Evolutionary conservation across 2,113 vertebrate genomes (phyloP), one percentile per base, ranked within the genome.

Genomic region (Tragelaphus imberbis): DNA sequence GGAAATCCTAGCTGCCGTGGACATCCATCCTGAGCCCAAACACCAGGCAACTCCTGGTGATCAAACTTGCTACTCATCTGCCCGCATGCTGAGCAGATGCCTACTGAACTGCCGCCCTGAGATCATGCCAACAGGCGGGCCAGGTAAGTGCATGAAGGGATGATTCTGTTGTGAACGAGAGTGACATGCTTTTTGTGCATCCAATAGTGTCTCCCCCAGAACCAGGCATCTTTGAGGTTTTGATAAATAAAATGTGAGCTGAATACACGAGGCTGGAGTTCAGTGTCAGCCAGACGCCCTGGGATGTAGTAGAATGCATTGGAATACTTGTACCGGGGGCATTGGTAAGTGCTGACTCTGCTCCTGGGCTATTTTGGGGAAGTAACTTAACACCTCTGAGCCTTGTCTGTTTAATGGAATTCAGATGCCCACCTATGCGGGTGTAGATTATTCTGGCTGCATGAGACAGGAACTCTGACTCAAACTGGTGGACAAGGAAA

Each of bases 381-480:
- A 89, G 61, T 25, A 61, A 81, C 71, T n/a, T 40, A n/a, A 17
- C 47, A 15, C 2, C 28, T 82, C 71, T 47, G n/a, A 92, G 58
- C 40, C 33, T 85, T 17, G 5, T 27, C 59, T 80, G 84, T 59
- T 88, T 12, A 17, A 51, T 7, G 49, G 27, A 88, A 79, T 3
- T 14, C 91, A 56, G n/a, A 77, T 28, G 36, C 36, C 25, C 2
- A 9, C 30, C 1, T n/a, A 2, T 6, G 5, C 0, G 2, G 19
- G 14, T 30, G 10, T 19, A 15, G 55, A 44, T 51, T 58, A n/a
- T 51, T 65, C 56, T 63, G 61, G 55, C 40, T 36, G 27, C 15
- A 28, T 19, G 55, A 82, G 30, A 82, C 12, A 65, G 91, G 81
- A 81, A 59, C 65, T 7, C 30, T 7, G 87, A 87, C 55, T n/a